These are phyloP conservation scores for Lordiphosa andalusiaca DNA, from an alignment of 2,888 invertebrate genomes.

Conservation along the genomic window DNA sequence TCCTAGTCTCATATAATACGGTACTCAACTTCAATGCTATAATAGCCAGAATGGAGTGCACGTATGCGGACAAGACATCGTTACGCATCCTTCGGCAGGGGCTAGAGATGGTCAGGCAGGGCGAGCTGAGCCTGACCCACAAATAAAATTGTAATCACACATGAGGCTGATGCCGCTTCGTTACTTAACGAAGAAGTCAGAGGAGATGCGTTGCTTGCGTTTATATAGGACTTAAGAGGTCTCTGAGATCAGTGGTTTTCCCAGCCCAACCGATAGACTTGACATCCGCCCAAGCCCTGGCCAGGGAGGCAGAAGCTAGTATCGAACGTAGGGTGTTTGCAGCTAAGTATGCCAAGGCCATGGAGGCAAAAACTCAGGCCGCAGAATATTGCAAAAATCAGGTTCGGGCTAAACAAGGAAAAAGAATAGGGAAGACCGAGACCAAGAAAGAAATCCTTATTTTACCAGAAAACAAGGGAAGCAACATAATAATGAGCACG, in stretches of 20 bases:
- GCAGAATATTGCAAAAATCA: too few relatives aligned
- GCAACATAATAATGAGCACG: too few relatives aligned
- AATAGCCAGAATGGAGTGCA: conserved; percentile 1
- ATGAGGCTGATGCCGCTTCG: too few relatives aligned
- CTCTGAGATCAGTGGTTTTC: background rate
- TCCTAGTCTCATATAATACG: background rate
- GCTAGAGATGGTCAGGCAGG: conserved; percentile 5
- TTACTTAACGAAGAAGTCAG: background rate
- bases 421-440: too few relatives aligned
- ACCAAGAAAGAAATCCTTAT: too few relatives aligned
- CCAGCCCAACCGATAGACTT: background rate
- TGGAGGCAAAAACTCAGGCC: too few relatives aligned
- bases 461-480: too few relatives aligned
- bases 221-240: background rate
- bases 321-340: too few relatives aligned
- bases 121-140: background rate
- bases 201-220: background rate
- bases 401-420: too few relatives aligned
- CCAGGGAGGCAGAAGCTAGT: background rate
- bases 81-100: background rate
- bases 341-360: too few relatives aligned
- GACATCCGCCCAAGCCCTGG: background rate
- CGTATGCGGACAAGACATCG: conserved; percentile 8
- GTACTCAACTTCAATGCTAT: conserved; percentile 1
- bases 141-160: background rate